These are phyloP conservation scores for Drosophila seguyi DNA, from an alignment of 1,140 invertebrate genomes.

Conservation along the genomic window DNA sequence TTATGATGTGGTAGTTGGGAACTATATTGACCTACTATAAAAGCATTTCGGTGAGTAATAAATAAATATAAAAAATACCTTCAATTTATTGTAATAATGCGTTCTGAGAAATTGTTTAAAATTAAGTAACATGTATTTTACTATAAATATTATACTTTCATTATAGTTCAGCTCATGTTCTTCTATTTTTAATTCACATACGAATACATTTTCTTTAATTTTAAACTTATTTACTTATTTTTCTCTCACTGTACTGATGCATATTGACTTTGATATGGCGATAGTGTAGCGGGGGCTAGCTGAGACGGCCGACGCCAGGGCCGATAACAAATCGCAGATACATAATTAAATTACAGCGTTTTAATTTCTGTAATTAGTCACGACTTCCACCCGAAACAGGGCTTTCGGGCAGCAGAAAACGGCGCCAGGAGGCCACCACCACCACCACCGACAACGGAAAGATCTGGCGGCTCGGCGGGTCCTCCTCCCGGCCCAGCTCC, in stretches of 20 bases:
- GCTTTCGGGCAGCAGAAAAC: constrained; percentile 10
- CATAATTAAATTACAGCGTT: constrained; percentile 86
- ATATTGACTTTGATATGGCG: constrained; percentile 58
- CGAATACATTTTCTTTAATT: too few species aligned
- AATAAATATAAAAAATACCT: too few species aligned
- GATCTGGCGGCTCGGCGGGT: constrained; percentile 10
- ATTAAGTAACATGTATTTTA: too few species aligned
- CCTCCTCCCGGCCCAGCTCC: not conserved
- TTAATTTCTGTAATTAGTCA: constrained; percentile 86
- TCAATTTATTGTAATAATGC: too few species aligned
- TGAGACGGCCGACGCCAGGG: constrained; percentile 35
- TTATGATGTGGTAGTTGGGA: not conserved
- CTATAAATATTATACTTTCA: too few species aligned
- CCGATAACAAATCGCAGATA: constrained; percentile 85
- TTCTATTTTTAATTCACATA: too few species aligned
- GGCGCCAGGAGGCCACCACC: constrained; percentile 60
- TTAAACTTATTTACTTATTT: not conserved
- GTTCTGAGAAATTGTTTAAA: too few species aligned
- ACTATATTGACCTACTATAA: too few species aligned
- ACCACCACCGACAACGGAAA: too few species aligned
- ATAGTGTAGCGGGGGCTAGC: constrained; percentile 35
- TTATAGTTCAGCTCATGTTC: too few species aligned
- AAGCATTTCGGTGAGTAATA: not conserved
- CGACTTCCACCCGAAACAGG: constrained; percentile 64
- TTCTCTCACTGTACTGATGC: constrained; percentile 21